Base-by-base conservation (phyloP, 2,888 invertebrate genomes). In the Trichogramma evanescens region DNA sequence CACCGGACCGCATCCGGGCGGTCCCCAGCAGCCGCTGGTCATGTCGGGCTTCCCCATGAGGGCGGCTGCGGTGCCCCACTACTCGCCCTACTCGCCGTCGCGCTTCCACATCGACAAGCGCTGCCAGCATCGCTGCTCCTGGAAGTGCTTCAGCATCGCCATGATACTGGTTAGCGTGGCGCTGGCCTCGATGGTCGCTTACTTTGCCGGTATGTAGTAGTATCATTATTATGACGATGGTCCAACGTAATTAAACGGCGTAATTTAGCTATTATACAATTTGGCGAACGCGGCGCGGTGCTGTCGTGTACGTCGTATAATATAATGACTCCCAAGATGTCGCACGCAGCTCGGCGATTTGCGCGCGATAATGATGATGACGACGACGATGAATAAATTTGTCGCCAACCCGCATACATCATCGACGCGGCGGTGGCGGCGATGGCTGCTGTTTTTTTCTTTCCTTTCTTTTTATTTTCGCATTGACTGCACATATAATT, bases 101-200 rank as follows among this genome's bases (percentile, higher is more conserved):
- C 88, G 93, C 80, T 93, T 93, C 83, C 92, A 93, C 84, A 91
- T 93, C 83, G 92, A 93, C 83, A 94, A 94, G 81, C 87, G 92
- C 71, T 93, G 92, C 82, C 91, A 91, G 79, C 92, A 92, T 80
- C 86, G 93, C 71, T 95, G 95, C 84, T 92, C 94, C 77, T 96
- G 96, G 96, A 93, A 94, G 82, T 95, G 95, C 80, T 89, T 93
- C 79, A 93, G 93, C 80, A 92, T 96, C 79, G 88, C 91, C 73
- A 89, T 95, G 81, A 93, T 95, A 79, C 85, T 95, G 78, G 84
- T 95, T 73, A 88, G 91, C 76, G 91, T 95, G 76, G 89, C 91
- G 73, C 85, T 95, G 75, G 89, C 92, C 73, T 94, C 94, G 70
- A 93, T 94, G 88, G 86, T 95, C 79, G 91, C 93, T 72, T 95